A percentile compares a stretch with the other conserved stretches of the same genome.
Conservation (phyloP, 2,888 invertebrate species). For the Caenorhabditis wallacei region DNA sequence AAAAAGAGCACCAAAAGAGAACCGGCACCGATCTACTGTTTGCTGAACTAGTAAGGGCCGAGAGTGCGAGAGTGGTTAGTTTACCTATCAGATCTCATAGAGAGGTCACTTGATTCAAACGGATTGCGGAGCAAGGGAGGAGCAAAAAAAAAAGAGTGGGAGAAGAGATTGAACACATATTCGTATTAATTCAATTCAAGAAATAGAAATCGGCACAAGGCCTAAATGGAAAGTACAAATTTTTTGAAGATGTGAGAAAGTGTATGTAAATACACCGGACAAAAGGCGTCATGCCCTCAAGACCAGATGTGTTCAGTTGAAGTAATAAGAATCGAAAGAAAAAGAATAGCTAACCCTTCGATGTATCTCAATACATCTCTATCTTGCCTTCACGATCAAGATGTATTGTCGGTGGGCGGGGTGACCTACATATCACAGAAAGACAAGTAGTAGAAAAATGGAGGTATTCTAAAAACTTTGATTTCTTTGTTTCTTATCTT, state of each 20-base stretch:
- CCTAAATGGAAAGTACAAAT: neutral
- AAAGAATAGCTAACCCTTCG: neutral
- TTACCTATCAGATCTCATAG: slow-evolving; percentile 47
- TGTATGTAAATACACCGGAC: slow-evolving; percentile 22
- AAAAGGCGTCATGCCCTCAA: neutral
- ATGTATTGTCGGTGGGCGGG: slow-evolving; percentile 18
- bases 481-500: neutral
- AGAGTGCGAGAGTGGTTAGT: slow-evolving; percentile 19
- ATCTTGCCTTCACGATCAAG: slow-evolving; percentile 14
- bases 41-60: slow-evolving; percentile 29
- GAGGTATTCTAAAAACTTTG: slow-evolving; percentile 5
- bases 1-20: slow-evolving; percentile 31
- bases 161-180: neutral
- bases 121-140: slow-evolving; percentile 14
- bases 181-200: neutral
- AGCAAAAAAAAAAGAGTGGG: slow-evolving; percentile 4
- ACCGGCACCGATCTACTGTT: slow-evolving; percentile 21
- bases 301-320: neutral
- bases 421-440: slow-evolving; percentile 36
- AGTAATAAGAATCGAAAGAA: neutral
- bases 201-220: neutral
- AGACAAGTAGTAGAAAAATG: slow-evolving; percentile 1
- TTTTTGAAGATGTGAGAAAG: neutral
- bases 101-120: slow-evolving; percentile 39
- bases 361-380: neutral